A percentile compares a stretch with the other conserved stretches of the same genome.
Evolutionary conservation across 53 echinoderm and acorn worm species (phyloP).

Genomic region (Astropecten irregularis): DNA sequence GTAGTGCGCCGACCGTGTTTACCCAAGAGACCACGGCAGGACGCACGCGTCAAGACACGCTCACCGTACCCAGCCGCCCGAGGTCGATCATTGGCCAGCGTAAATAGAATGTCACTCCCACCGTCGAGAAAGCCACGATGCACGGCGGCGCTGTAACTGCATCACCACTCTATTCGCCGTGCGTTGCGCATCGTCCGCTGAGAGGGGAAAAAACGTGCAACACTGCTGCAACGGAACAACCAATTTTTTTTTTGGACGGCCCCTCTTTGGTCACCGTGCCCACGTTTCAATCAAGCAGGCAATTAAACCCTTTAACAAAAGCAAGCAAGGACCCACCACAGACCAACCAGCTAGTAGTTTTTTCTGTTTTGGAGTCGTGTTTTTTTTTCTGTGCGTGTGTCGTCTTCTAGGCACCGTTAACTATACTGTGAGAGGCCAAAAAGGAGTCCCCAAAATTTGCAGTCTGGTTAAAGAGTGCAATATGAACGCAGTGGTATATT

Average conservation of each 20-base stretch:
- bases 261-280: slow-evolving; percentile 35
- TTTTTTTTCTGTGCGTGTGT: neutral
- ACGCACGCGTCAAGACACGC: neutral
- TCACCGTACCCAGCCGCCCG: neutral
- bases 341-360: slow-evolving; percentile 38
- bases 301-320: slow-evolving; percentile 53
- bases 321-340: slow-evolving; percentile 43
- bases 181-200: neutral
- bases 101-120: slow-evolving; percentile 29
- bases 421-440: neutral
- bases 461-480: slow-evolving; percentile 15
- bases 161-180: neutral
- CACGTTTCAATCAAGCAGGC: slow-evolving; percentile 46
- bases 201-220: neutral
- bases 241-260: neutral
- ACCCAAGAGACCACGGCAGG: neutral
- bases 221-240: neutral
- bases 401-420: neutral
- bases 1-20: neutral
- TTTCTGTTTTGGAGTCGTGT: neutral
- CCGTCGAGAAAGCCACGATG: neutral
- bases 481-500: neutral
- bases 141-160: slow-evolving; percentile 34
- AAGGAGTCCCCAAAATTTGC: neutral
- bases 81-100: slow-evolving; percentile 38